Percentiles rank a stretch among this genome's conserved stretches.
phyloP scores from a whole-genome alignment of 2,888 invertebrate genomes.

The Oegoconia quadripuncta region DNA sequence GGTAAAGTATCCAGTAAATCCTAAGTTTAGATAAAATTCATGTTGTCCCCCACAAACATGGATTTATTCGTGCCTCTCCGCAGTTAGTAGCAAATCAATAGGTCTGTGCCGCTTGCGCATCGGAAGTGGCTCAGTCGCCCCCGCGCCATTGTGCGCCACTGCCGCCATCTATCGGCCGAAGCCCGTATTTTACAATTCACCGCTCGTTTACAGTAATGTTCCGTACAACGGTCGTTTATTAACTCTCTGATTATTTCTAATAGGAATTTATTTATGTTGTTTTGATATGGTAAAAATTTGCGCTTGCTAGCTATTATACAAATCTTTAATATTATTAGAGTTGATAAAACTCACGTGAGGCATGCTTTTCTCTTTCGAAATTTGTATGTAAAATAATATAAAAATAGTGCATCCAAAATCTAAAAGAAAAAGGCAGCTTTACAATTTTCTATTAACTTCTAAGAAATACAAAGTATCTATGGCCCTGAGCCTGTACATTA shows the following conservation, averaged over 20 bases:
- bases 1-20: conserved; percentile 19
- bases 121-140: conserved; percentile 46
- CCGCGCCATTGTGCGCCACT: conserved; percentile 50
- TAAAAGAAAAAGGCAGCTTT: too few species aligned
- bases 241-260: conserved; percentile 46
- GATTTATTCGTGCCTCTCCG: conserved; percentile 45
- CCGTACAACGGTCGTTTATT: conserved; percentile 36
- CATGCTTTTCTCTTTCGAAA: too few species aligned
- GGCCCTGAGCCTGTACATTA: too few species aligned
- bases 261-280: conserved; percentile 7
- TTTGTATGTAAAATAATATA: too few species aligned
- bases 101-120: conserved; percentile 21
- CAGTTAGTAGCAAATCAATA: conserved; percentile 37
- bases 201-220: conserved; percentile 37
- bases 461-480: too few species aligned
- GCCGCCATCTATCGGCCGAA: conserved; percentile 42
- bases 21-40: conserved; percentile 30
- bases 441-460: too few species aligned
- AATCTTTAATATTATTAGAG: too few species aligned
- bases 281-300: too few species aligned
- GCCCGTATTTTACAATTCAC: conserved; percentile 37
- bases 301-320: too few species aligned
- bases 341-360: too few species aligned
- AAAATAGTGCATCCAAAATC: not conserved
- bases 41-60: conserved; percentile 37